phyloP scores from a whole-genome alignment of 2,888 invertebrate species.

The Lysandra coridon region DNA sequence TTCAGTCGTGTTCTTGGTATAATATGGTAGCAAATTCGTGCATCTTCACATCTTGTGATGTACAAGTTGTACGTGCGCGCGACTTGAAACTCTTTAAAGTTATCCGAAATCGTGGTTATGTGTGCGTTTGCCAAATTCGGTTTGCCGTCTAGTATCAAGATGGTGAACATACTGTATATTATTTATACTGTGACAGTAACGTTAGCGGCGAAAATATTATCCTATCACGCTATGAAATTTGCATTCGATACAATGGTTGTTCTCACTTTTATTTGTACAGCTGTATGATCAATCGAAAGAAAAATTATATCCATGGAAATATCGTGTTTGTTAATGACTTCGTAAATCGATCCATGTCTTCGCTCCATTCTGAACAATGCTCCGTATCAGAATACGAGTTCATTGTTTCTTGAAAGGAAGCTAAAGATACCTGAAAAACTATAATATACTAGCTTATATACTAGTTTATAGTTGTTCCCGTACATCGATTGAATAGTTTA shows the following conservation, averaged over 20 bases:
- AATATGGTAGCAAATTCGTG: too few relatives aligned
- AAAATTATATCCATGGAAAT: neutral
- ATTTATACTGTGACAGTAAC: neutral
- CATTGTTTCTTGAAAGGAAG: neutral
- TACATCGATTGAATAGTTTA: too few relatives aligned
- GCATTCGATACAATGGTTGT: slow-evolving; percentile 19
- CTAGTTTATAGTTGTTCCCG: too few relatives aligned
- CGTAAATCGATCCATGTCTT: neutral
- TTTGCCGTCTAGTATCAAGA: neutral
- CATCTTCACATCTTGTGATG: too few relatives aligned
- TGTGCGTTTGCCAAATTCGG: too few relatives aligned
- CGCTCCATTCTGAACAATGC: neutral
- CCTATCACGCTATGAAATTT: slow-evolving; percentile 29
- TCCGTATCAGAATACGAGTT: neutral
- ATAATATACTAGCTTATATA: neutral
- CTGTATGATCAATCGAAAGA: neutral
- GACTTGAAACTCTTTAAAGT: too few relatives aligned
- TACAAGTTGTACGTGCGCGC: too few relatives aligned
- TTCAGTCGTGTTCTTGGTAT: too few relatives aligned
- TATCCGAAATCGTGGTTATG: too few relatives aligned
- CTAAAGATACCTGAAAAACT: neutral
- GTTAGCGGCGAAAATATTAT: neutral
- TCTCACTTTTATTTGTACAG: slow-evolving; percentile 15
- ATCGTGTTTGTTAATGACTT: neutral
- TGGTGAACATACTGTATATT: neutral